Percentiles rank a stretch among this genome's conserved stretches.
phyloP scores from a whole-genome alignment of 2,797 vertebrate genomes.

The Poecilia picta region DNA sequence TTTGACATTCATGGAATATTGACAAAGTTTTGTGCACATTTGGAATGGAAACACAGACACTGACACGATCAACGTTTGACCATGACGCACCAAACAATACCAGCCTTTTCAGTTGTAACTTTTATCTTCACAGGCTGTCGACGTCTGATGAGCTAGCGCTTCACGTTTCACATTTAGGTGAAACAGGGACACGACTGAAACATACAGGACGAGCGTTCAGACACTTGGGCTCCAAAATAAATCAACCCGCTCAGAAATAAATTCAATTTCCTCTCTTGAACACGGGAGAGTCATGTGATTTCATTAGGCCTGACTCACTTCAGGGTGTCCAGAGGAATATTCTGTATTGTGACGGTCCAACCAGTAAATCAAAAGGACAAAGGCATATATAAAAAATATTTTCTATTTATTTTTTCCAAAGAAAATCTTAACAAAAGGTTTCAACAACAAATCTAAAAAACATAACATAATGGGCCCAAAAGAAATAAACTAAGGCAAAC shows the following conservation, averaged over 20 bases:
- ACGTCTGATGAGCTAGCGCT: too few species aligned
- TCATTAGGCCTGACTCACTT: not conserved
- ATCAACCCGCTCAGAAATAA: not conserved
- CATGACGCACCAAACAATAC: not conserved
- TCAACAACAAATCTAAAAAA: too few species aligned
- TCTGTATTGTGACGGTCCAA: too few species aligned
- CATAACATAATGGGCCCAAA: too few species aligned
- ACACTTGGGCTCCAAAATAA: not conserved
- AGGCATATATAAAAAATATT: too few species aligned
- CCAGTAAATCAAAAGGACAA: too few species aligned
- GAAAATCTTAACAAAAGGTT: too few species aligned
- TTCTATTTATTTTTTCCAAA: too few species aligned
- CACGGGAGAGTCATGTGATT: not conserved
- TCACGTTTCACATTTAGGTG: too few species aligned
- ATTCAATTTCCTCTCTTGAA: not conserved
- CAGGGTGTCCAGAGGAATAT: not conserved
- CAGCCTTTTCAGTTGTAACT: not conserved
- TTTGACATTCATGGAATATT: too few species aligned
- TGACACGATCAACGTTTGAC: not conserved
- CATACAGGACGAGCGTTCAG: not conserved
- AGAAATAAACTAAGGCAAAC: too few species aligned
- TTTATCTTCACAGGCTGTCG: not conserved
- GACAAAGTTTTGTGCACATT: too few species aligned
- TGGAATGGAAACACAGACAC: not conserved
- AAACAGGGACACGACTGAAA: not conserved